Evolutionary conservation across 2,888 invertebrate species (phyloP).

Genomic region (Clusia tigrina): DNA sequence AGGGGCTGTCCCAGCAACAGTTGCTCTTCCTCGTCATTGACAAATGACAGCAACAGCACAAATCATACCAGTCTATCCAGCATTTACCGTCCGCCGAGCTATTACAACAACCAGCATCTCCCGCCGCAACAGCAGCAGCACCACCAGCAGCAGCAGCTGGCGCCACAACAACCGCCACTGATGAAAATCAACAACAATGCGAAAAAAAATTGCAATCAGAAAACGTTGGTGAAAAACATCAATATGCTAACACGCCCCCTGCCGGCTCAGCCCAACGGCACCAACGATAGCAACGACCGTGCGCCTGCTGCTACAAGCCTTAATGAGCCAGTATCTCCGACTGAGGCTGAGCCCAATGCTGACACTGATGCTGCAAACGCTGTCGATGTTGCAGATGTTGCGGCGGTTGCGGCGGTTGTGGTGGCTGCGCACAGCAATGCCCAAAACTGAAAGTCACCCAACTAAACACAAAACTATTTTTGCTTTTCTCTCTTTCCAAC

Average conservation of each 20-base stretch:
- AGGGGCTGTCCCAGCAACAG: slow-evolving; percentile 36
- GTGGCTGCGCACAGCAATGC: slow-evolving; percentile 38
- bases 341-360: not conserved
- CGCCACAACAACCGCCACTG: slow-evolving; percentile 12
- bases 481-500: slow-evolving; percentile 11
- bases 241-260: slow-evolving; percentile 35
- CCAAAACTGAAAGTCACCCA: slow-evolving; percentile 11
- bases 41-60: slow-evolving; percentile 42
- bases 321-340: not conserved
- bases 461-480: not conserved
- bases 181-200: slow-evolving; percentile 23
- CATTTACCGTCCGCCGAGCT: slow-evolving; percentile 38
- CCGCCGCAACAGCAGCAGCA: slow-evolving; percentile 11
- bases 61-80: slow-evolving; percentile 43
- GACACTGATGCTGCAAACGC: not conserved
- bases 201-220: slow-evolving; percentile 9
- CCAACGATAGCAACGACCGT: not conserved
- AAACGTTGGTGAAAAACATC: slow-evolving; percentile 19
- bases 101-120: slow-evolving; percentile 16
- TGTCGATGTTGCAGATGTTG: not conserved
- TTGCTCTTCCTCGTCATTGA: slow-evolving; percentile 42
- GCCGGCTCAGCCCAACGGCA: slow-evolving; percentile 28
- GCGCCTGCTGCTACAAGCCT: not conserved
- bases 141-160: slow-evolving; percentile 4
- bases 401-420: slow-evolving; percentile 38